These are phyloP conservation scores for Electrona antarctica DNA, from an alignment of 2,113 vertebrate genomes.

Conservation along the genomic window DNA sequence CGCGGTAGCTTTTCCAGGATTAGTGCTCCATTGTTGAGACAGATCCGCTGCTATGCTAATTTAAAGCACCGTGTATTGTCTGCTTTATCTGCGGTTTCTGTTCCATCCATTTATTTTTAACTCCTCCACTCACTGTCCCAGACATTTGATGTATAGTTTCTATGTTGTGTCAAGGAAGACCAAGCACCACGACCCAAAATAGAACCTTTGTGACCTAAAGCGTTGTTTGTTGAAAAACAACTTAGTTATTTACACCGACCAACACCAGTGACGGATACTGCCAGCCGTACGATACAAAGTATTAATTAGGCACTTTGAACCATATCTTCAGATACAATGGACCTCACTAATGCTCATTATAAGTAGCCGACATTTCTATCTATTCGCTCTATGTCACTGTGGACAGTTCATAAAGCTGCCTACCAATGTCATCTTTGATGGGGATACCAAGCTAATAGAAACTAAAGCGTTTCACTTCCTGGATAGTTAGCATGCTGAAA, in stretches of 20 bases:
- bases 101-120: slow-evolving; percentile 75
- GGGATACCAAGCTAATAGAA: too few species aligned
- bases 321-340: too few species aligned
- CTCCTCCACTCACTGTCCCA: slow-evolving; percentile 51
- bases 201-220: slow-evolving; percentile 17
- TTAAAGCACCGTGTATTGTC: slow-evolving; percentile 71
- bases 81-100: slow-evolving; percentile 70
- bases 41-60: slow-evolving; percentile 74
- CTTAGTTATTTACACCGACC: neutral
- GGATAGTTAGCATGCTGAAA: too few species aligned
- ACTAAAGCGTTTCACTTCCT: too few species aligned
- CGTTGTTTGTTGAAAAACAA: slow-evolving; percentile 21
- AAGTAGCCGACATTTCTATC: too few species aligned
- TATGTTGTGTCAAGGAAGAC: slow-evolving; percentile 48
- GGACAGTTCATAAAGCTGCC: too few species aligned
- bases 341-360: too few species aligned
- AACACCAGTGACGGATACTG: too few species aligned
- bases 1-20: slow-evolving; percentile 75
- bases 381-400: too few species aligned
- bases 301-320: neutral
- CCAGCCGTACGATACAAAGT: neutral
- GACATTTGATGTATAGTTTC: slow-evolving; percentile 39
- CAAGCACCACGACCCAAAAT: slow-evolving; percentile 12
- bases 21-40: slow-evolving; percentile 73
- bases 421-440: too few species aligned